phyloP scores from a whole-genome alignment of 2,113 vertebrate genomes.

The Rousettus leschenaultii region DNA sequence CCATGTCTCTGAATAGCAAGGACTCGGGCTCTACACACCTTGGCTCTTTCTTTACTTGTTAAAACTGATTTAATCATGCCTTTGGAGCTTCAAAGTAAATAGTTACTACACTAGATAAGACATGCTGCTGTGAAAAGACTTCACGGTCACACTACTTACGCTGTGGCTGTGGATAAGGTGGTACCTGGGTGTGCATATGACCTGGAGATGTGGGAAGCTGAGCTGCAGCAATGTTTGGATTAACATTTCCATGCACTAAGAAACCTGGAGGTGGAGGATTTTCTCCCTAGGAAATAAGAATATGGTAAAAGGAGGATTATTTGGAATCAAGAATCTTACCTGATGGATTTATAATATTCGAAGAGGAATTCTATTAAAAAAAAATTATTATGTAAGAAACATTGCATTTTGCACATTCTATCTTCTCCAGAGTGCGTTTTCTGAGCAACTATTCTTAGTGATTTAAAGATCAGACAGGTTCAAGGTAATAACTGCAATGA shows the following conservation, averaged over 20 bases:
- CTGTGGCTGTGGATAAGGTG: conserved; percentile 86
- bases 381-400: not conserved
- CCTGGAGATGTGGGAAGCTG: conserved; percentile 74
- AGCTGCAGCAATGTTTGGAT: conserved; percentile 60
- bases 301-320: conserved; percentile 19
- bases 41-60: not conserved
- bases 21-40: not conserved
- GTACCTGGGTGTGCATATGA: conserved; percentile 83
- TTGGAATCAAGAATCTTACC: not conserved
- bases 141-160: conserved; percentile 84
- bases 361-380: not conserved
- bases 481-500: not conserved
- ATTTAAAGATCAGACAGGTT: conserved; percentile 38
- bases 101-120: not conserved
- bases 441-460: not conserved
- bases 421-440: conserved; percentile 10
- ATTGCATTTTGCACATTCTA: not conserved
- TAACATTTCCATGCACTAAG: conserved; percentile 80
- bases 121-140: not conserved
- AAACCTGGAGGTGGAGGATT: conserved; percentile 86
- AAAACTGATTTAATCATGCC: not conserved
- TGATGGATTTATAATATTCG: not conserved
- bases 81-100: not conserved
- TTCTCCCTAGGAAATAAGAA: conserved; percentile 84
- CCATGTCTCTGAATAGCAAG: not conserved